Evolutionary conservation across 1,140 invertebrate species (phyloP), one percentile per base, ranked within the genome.

Genomic region (Anastatus disparis): DNA sequence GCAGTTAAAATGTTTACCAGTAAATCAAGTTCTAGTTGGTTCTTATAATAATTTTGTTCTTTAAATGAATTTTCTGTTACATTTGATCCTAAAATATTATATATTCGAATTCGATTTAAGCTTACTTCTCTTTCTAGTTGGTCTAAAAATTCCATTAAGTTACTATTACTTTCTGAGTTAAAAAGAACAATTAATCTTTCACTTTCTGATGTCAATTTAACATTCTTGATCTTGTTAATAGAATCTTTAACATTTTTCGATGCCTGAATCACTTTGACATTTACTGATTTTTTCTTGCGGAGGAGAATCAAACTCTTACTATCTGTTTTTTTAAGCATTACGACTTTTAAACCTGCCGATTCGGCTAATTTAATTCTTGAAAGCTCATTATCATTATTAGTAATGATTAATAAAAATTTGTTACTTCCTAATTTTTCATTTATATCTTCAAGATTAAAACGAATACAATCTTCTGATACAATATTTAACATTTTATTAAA

Each of bases 61-160:
- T 87, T 78, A 2, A 88, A 79, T 76, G 88, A 85, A 72, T 92
- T 91, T 0, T 76, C 69, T 13, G 89, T 90, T 7, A 88, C 89
- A 52, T 82, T 85, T 8, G 84, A 75, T 71, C 91, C 90, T 65
- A 87, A 77, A 44, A 92, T 87, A 35, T 89, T 85, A 2, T 92
- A 79, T 58, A 88, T 88, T 69, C 85, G 87, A 10, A 89, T 79
- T 62, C 88, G 81, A 67, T 88, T 85, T 62, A 89, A 88, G 68
- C 87, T 87, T n/a, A 89, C 87, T 77, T 92, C 91, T 75, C 86
- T 88, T 63, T 89, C 80, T 1, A 93, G 73, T 73, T 90, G 91
- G 70, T 92, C 91, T 0, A 90, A 86, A 35, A 97, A 80, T 31
- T 95, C 95, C 31, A 95, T 78, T 35, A 96, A 94, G 1, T 87